A percentile compares a stretch with the other conserved stretches of the same genome.
These are phyloP conservation scores for Leistus spinibarbis DNA, from an alignment of 2,888 invertebrate genomes.

Conservation along the genomic window DNA sequence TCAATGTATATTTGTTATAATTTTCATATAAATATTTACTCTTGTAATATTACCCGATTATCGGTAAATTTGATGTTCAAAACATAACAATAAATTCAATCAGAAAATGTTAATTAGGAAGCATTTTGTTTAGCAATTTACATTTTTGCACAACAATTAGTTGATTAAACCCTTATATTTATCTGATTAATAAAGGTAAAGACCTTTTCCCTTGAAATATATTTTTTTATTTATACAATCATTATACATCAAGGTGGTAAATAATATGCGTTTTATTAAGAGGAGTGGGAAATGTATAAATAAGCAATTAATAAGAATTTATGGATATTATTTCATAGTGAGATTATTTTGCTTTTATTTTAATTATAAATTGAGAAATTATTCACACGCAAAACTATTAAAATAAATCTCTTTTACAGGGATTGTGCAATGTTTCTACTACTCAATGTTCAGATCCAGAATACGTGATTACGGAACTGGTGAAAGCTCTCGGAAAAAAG, in stretches of 20 bases:
- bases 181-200: no score
- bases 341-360: background rate
- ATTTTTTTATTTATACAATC: no score
- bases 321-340: background rate
- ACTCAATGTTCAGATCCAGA: slow-evolving; percentile 70
- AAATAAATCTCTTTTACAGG: slow-evolving; percentile 54
- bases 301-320: background rate
- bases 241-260: background rate
- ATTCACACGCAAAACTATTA: background rate
- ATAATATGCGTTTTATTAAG: background rate
- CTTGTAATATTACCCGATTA: no score
- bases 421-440: slow-evolving; percentile 73
- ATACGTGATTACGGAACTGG: slow-evolving; percentile 65
- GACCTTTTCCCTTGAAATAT: no score
- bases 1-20: no score
- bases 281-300: background rate
- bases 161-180: no score
- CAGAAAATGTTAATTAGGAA: no score
- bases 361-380: background rate
- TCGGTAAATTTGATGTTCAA: no score
- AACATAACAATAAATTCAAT: no score
- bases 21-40: no score
- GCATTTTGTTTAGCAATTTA: no score
- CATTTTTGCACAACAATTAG: no score
- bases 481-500: slow-evolving; percentile 65